Percentiles rank a stretch among this genome's conserved stretches.
Evolutionary conservation across 2,888 invertebrate genomes (phyloP).

Genomic region (Andrena bucephala): DNA sequence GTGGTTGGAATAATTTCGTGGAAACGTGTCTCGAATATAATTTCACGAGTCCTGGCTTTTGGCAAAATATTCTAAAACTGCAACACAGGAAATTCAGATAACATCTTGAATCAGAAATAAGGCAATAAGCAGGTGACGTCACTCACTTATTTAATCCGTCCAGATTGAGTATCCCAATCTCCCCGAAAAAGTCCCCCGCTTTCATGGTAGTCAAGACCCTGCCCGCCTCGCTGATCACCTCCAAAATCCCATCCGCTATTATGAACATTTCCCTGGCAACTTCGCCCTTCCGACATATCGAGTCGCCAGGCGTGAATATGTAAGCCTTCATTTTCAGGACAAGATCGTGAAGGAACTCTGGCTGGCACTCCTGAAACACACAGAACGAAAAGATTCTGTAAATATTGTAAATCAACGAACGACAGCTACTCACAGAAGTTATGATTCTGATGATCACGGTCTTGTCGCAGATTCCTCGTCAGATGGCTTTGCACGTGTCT

Average conservation of each 20-base stretch:
- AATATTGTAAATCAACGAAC: too few relatives aligned
- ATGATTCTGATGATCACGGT: too few relatives aligned
- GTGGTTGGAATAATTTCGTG: background rate
- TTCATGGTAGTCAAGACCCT: conserved; percentile 97
- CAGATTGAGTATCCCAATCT: conserved; percentile 97
- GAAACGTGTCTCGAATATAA: background rate
- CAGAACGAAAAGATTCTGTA: background rate
- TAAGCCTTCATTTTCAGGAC: conserved; percentile 99
- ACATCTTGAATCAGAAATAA: background rate
- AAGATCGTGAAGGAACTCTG: conserved; percentile 98
- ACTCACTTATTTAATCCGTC: conserved; percentile 97
- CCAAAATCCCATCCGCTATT: conserved; percentile 98
- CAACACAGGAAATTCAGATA: background rate
- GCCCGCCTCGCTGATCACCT: conserved; percentile 97
- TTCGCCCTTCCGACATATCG: conserved; percentile 97
- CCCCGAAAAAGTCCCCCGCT: conserved; percentile 98
- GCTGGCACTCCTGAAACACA: conserved; percentile 94
- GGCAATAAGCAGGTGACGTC: background rate
- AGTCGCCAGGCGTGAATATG: conserved; percentile 98
- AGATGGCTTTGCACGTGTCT: too few relatives aligned
- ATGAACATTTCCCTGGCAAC: conserved; percentile 99
- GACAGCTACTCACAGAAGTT: too few relatives aligned
- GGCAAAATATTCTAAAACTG: background rate
- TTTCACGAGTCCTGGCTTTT: background rate
- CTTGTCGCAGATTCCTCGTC: too few relatives aligned